A percentile compares a stretch with the other conserved stretches of the same genome.
These are phyloP conservation scores for Pachypsylla venusta DNA, from an alignment of 1,140 invertebrate species.

Conservation along the genomic window DNA sequence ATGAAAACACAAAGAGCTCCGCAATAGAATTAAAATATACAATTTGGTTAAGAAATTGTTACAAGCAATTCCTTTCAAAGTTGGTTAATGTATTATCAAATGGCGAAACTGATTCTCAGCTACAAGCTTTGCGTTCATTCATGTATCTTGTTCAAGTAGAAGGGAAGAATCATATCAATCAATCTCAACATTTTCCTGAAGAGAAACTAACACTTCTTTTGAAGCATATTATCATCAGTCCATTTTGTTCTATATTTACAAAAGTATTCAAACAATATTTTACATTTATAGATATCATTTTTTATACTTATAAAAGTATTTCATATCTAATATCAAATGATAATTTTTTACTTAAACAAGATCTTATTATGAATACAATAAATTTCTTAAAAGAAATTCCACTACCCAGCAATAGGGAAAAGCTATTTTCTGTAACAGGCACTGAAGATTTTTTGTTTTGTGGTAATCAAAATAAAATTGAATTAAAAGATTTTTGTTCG, in stretches of 20 bases:
- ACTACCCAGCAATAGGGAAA: neutral
- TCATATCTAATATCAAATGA: neutral
- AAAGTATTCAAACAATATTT: neutral
- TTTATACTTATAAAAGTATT: neutral
- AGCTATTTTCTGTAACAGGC: neutral
- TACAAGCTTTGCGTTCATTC: neutral
- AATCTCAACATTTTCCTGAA: neutral
- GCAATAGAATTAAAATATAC: neutral
- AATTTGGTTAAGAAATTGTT: conserved; percentile 1
- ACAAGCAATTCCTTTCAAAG: neutral
- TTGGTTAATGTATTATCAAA: neutral
- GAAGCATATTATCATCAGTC: neutral
- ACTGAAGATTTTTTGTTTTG: neutral
- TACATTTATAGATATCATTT: neutral
- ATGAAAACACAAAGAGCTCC: neutral
- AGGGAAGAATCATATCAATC: neutral
- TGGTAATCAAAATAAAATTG: neutral
- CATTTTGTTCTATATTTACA: neutral
- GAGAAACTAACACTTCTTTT: neutral
- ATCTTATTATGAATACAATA: neutral
- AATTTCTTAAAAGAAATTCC: conserved; percentile 4
- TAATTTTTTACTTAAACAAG: neutral
- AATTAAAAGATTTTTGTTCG: conserved; percentile 1
- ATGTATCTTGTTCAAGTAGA: neutral
- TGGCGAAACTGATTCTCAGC: neutral